A percentile compares a stretch with the other conserved stretches of the same genome.
Conservation (phyloP, 2,888 invertebrate species). For the Tetranychus piercei region DNA sequence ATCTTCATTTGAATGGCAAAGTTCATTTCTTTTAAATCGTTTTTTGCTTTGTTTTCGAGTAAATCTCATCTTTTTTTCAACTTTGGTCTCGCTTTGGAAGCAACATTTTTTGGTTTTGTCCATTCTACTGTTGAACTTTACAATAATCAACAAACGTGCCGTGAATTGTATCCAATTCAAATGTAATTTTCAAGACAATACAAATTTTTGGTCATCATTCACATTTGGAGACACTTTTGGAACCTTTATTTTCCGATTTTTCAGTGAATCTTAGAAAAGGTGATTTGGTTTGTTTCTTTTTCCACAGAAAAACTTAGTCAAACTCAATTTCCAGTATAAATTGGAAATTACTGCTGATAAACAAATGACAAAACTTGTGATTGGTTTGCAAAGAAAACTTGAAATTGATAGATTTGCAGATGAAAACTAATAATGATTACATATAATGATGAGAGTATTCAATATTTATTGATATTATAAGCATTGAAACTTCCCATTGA, state of each 20-base stretch:
- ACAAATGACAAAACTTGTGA: no score
- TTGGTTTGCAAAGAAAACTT: no score
- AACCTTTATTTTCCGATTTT: not conserved
- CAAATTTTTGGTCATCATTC: not conserved
- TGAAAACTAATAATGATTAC: no score
- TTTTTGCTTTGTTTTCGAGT: not conserved
- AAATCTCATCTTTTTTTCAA: not conserved
- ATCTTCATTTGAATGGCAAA: not conserved
- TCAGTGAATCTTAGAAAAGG: no score
- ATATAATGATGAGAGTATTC: no score
- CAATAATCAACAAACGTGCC: not conserved
- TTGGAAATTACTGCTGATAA: no score
- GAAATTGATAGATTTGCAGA: no score
- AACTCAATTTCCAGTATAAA: no score
- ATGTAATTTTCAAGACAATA: not conserved
- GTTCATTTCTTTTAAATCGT: not conserved
- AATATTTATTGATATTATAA: not conserved
- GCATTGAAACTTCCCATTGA: not conserved
- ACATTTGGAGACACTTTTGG: not conserved
- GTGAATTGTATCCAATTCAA: not conserved
- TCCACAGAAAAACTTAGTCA: no score
- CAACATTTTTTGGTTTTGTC: no score
- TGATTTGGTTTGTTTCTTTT: no score
- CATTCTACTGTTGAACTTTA: no score
- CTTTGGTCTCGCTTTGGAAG: not conserved